Conservation (phyloP, 2,888 invertebrate genomes). For the Tanypteryx hageni region DNA sequence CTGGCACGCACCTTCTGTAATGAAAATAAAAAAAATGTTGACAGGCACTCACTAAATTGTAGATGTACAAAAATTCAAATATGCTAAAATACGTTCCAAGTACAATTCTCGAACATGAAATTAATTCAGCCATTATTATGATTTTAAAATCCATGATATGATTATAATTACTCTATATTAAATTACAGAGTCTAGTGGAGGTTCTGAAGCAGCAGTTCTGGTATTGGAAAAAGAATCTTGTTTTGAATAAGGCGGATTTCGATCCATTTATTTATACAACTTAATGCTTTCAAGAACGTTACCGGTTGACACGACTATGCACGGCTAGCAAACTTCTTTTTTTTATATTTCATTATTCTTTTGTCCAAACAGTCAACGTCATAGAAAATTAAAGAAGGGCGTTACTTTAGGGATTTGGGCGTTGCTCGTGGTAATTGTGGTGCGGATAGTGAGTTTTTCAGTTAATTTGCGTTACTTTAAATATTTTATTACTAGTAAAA, state of each 20-base stretch:
- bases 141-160: no score
- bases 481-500: background rate
- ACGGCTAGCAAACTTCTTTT: background rate
- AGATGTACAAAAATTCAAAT: no score
- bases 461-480: background rate
- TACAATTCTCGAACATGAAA: no score
- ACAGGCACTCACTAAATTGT: no score
- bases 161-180: background rate
- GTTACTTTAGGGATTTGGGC: conserved; percentile 58
- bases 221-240: conserved; percentile 22
- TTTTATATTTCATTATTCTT: background rate
- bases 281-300: background rate
- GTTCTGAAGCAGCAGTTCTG: background rate
- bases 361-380: conserved; percentile 44
- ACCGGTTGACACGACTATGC: background rate
- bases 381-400: conserved; percentile 22
- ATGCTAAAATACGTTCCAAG: no score
- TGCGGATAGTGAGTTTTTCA: background rate
- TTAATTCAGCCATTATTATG: no score
- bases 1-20: no score
- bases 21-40: no score
- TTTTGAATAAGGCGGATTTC: background rate
- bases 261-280: conserved; percentile 23
- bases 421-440: conserved; percentile 1
- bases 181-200: conserved; percentile 35